These are phyloP conservation scores for Pampusana beccarii DNA, from an alignment of 2,113 vertebrate genomes.

Conservation along the genomic window DNA sequence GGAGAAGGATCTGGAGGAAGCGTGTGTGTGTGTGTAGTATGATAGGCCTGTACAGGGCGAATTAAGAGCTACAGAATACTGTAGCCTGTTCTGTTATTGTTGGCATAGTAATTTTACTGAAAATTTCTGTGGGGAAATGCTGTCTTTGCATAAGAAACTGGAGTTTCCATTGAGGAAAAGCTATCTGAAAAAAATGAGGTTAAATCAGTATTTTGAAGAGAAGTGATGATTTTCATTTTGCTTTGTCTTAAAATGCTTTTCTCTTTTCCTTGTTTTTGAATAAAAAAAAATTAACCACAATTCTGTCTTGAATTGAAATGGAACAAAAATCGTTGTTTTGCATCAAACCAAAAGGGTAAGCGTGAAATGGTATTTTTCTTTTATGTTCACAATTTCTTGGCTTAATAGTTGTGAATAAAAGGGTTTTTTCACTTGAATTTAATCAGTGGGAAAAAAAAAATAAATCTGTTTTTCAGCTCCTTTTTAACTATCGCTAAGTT, in stretches of 20 bases:
- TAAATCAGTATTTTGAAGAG: not conserved
- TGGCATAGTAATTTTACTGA: not conserved
- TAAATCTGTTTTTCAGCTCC: not conserved
- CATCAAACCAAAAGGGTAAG: not conserved
- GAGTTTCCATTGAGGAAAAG: not conserved
- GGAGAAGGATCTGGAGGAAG: not conserved
- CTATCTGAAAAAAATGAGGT: not conserved
- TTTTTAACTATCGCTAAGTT: not conserved
- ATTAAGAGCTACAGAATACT: not conserved
- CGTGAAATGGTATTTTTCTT: not conserved
- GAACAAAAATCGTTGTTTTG: not conserved
- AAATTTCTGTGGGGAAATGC: not conserved
- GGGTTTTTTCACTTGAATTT: not conserved
- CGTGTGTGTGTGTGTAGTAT: accelerated
- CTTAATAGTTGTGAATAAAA: not conserved
- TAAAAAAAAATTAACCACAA: not conserved
- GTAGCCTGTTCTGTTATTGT: not conserved
- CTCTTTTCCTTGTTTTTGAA: not conserved
- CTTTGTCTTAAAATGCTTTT: not conserved
- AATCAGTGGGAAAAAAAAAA: not conserved
- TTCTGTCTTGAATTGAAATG: not conserved
- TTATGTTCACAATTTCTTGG: not conserved
- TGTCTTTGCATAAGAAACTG: not conserved
- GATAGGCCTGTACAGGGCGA: not conserved
- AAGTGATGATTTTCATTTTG: not conserved